phyloP scores from a whole-genome alignment of 2,888 invertebrate species.

The Julus scanicus region DNA sequence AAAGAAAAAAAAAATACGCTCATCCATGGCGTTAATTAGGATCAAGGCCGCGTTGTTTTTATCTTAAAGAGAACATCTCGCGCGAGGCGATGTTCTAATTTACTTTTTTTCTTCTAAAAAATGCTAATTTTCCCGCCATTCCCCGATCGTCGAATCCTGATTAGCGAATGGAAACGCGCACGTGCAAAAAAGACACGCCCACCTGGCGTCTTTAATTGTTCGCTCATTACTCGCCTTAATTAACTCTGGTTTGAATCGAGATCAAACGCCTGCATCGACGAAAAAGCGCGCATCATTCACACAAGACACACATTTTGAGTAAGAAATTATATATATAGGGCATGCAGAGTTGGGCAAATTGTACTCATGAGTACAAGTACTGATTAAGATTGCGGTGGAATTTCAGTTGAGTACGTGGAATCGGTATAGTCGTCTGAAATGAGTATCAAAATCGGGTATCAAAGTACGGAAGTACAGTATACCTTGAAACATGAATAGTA shows the following conservation, averaged over 20 bases:
- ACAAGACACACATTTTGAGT: no score
- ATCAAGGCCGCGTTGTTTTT: not conserved
- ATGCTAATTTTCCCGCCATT: not conserved
- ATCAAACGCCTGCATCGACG: no score
- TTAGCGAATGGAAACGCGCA: not conserved
- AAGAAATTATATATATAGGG: no score
- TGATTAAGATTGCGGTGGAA: no score
- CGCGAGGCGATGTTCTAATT: slow-evolving; percentile 3
- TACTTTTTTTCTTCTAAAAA: not conserved
- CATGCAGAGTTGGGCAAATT: no score
- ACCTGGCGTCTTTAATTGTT: not conserved
- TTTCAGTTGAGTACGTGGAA: no score
- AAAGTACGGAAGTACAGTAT: no score
- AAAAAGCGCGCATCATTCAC: no score
- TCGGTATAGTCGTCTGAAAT: no score
- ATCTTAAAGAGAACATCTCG: not conserved
- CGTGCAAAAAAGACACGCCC: not conserved
- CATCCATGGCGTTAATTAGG: slow-evolving; percentile 11
- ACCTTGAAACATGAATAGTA: no score
- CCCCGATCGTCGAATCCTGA: not conserved
- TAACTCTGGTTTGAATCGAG: not conserved
- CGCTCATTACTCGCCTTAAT: not conserved
- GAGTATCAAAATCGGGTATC: no score
- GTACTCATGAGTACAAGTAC: no score
- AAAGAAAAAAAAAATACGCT: not conserved